Evolutionary conservation across 2,797 vertebrate genomes (phyloP), one percentile per base, ranked within the genome.

Genomic region (Toxotes lorentzi): DNA sequence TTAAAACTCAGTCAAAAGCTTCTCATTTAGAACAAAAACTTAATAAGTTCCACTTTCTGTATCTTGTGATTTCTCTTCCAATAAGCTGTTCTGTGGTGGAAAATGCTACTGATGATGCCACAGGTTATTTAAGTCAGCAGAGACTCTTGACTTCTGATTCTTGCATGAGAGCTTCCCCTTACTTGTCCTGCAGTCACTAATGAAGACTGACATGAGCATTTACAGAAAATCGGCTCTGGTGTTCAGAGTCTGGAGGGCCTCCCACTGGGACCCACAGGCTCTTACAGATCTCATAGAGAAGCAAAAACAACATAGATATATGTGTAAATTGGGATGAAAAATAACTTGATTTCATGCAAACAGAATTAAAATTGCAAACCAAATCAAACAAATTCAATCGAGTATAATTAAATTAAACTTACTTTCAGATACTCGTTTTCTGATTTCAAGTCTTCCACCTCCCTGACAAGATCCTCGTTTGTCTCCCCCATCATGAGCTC

Each of bases 401-500:
- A 54, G 35, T 14, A 7, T 0, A 64, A 79, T 34, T 17, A 11
- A 50, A 75, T 74, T 35, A 43, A 57, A 85, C 92, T 92, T 94
- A 99, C 98, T 96, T 98, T 99, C 78, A 99, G 94, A 93, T 99
- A 99, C 90, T 99, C 97, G 91, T 99, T 99, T 92, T 99, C 98
- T 0, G 98, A 98, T 86, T 97, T 96, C 86, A 99, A 78, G 64
- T 99, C 98, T 17, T 99, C 97, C 84, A 98, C 93, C 88, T 99
- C 98, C 5, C 96, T 93, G 78, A 95, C 77, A 12, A 98, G 95
- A 59, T 97, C 96, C 14, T 97, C 96, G 1, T 95, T 94, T 9
- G 92, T 90, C 17, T 93, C 92, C 23, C 71, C 90, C 89, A 93
- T 93, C 72, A 96, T 93, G 56, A 97, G 86, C 78, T 97, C 97